Evolutionary conservation across 2,888 invertebrate genomes (phyloP).

Genomic region (Napeogenes sylphis): DNA sequence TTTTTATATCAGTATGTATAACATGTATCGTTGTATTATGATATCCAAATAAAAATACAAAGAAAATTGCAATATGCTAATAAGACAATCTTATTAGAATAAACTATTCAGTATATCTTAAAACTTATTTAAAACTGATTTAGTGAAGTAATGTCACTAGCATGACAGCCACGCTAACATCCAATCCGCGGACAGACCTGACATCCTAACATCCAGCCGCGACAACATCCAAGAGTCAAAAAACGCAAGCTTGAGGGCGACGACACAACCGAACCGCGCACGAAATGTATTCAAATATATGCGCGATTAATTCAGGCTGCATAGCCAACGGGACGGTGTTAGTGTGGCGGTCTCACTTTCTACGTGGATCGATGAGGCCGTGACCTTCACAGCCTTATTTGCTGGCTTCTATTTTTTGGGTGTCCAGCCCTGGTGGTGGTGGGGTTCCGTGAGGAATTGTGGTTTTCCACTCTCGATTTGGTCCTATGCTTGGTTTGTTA

Average conservation of each 20-base stretch:
- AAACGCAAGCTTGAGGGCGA: constrained; percentile 74
- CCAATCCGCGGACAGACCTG: background rate
- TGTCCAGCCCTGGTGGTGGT: constrained; percentile 1
- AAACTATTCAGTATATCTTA: too few relatives aligned
- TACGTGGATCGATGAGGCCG: constrained; percentile 76
- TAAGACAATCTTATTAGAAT: too few relatives aligned
- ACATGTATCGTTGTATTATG: too few relatives aligned
- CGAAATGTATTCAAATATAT: constrained; percentile 76
- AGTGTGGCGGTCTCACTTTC: constrained; percentile 78
- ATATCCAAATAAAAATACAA: too few relatives aligned
- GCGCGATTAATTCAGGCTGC: constrained; percentile 79
- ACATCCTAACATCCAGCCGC: constrained; percentile 11
- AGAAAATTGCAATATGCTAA: too few relatives aligned
- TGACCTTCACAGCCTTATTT: constrained; percentile 75
- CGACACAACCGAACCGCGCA: constrained; percentile 69
- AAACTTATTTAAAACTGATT: too few relatives aligned
- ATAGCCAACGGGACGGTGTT: constrained; percentile 77
- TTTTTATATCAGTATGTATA: too few relatives aligned
- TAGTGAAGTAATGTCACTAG: too few relatives aligned
- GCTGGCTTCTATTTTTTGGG: constrained; percentile 62
- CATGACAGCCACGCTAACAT: too few relatives aligned
- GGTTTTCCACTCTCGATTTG: background rate
- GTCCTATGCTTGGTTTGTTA: too few relatives aligned
- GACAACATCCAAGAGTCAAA: constrained; percentile 34
- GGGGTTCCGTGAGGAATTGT: background rate